A percentile compares a stretch with the other conserved stretches of the same genome.
Evolutionary conservation across 2,888 invertebrate species (phyloP).

Genomic region (Dynastes grantii): DNA sequence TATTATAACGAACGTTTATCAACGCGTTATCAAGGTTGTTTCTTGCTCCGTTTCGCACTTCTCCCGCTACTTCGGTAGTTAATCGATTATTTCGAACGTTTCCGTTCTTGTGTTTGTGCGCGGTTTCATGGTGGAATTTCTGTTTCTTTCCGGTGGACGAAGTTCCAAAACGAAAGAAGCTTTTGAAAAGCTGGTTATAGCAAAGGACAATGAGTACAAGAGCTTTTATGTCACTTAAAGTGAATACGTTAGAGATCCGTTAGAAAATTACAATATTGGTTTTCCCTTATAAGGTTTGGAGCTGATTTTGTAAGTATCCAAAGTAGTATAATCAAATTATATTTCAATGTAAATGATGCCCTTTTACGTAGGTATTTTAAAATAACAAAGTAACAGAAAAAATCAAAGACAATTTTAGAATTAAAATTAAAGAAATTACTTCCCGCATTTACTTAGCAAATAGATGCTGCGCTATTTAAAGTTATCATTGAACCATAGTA

Average conservation of each 20-base stretch:
- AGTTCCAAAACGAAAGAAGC: neutral
- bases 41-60: slow-evolving; percentile 11
- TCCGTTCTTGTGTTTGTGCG: slow-evolving; percentile 13
- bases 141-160: neutral
- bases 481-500: no score
- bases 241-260: neutral
- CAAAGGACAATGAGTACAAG: neutral
- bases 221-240: slow-evolving; percentile 5
- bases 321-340: neutral
- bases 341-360: no score
- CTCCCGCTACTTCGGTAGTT: slow-evolving; percentile 3
- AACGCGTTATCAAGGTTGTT: slow-evolving; percentile 41
- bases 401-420: no score
- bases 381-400: no score
- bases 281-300: neutral
- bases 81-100: slow-evolving; percentile 19
- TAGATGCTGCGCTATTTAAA: no score
- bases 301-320: neutral
- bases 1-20: slow-evolving; percentile 40
- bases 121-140: neutral
- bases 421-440: no score
- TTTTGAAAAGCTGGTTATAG: neutral
- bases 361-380: no score
- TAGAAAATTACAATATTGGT: neutral
- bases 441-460: no score